Conservation (phyloP, 2,797 vertebrate species). For the Decapterus maruadsi region DNA sequence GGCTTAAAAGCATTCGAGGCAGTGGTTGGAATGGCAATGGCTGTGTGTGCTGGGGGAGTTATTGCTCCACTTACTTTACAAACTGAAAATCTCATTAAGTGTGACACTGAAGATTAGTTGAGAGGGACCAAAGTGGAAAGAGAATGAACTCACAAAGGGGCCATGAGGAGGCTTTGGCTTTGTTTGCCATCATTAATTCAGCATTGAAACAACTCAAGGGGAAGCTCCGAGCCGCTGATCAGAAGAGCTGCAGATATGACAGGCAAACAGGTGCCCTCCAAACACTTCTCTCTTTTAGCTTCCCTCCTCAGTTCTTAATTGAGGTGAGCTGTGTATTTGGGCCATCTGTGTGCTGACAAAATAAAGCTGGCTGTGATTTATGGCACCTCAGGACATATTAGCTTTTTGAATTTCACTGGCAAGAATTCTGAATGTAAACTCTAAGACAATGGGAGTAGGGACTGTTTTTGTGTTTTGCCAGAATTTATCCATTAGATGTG, state of each 20-base stretch:
- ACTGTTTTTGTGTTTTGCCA: background rate
- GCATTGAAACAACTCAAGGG: conserved; percentile 75
- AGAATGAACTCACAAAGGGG: conserved; percentile 81
- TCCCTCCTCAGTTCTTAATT: conserved; percentile 77
- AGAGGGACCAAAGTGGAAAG: conserved; percentile 80
- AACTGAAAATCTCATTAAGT: conserved; percentile 88
- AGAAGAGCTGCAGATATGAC: conserved; percentile 78
- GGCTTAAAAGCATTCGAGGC: conserved; percentile 66
- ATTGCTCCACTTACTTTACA: conserved; percentile 84
- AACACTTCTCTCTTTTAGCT: conserved; percentile 65
- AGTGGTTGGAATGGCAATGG: conserved; percentile 44
- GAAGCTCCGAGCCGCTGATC: conserved; percentile 74
- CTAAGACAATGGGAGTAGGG: conserved; percentile 21
- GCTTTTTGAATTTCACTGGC: conserved; percentile 66
- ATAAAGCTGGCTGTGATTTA: conserved; percentile 85
- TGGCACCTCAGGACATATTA: conserved; percentile 81
- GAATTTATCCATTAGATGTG: background rate
- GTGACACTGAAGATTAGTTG: conserved; percentile 88
- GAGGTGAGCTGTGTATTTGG: conserved; percentile 80
- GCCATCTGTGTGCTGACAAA: conserved; percentile 86
- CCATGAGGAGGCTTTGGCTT: conserved; percentile 77
- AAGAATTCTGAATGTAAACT: conserved; percentile 40
- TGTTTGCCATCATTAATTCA: conserved; percentile 87
- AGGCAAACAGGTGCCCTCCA: conserved; percentile 81
- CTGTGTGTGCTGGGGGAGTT: conserved; percentile 68